phyloP scores from a whole-genome alignment of 2,113 vertebrate species.

The Caracal caracal region DNA sequence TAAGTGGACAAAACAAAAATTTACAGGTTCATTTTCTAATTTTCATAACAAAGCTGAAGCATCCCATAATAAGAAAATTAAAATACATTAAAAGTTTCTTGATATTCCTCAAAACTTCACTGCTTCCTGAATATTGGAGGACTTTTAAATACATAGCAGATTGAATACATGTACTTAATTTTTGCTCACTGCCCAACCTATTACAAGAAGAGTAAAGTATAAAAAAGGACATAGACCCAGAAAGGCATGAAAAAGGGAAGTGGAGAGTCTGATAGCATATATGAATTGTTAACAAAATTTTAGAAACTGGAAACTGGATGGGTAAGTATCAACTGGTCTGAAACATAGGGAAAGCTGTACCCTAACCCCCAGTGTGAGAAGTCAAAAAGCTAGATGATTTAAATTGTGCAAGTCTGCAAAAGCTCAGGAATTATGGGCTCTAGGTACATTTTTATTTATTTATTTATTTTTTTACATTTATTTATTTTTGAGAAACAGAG shows the following conservation, averaged over 20 bases:
- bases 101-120: not conserved
- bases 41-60: constrained; percentile 15
- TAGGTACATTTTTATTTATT: not conserved
- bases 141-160: not conserved
- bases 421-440: not conserved
- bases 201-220: not conserved
- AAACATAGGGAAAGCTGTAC: not conserved
- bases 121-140: not conserved
- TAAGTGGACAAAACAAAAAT: constrained; percentile 19
- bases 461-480: too few species aligned
- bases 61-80: not conserved
- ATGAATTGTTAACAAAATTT: not conserved
- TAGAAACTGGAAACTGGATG: not conserved
- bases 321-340: not conserved
- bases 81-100: constrained; percentile 13
- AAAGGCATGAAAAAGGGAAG: not conserved
- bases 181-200: not conserved
- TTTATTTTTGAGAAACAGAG: too few species aligned
- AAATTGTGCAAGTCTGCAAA: not conserved
- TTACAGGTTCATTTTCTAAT: constrained; percentile 34
- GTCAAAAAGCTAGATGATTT: not conserved
- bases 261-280: not conserved
- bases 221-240: not conserved
- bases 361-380: not conserved
- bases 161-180: not conserved